These are phyloP conservation scores for Drosophila lini DNA, from an alignment of 1,140 invertebrate genomes.

Conservation along the genomic window DNA sequence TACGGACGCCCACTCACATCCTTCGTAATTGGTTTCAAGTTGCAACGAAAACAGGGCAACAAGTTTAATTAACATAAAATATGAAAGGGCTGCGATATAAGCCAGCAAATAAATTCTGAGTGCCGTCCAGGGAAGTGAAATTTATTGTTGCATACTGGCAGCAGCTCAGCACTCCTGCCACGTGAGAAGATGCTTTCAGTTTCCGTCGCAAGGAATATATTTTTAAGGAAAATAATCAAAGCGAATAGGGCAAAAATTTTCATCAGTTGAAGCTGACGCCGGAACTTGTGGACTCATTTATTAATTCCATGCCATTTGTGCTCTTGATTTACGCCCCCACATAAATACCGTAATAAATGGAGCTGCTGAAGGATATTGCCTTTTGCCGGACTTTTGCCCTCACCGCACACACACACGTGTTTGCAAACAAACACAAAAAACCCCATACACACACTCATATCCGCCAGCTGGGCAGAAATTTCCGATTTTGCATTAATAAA, in stretches of 20 bases:
- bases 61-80: slow-evolving; percentile 83
- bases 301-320: slow-evolving; percentile 82
- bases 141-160: slow-evolving; percentile 53
- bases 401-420: slow-evolving; percentile 15
- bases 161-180: background rate
- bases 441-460: background rate
- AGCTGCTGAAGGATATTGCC: slow-evolving; percentile 60
- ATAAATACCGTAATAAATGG: slow-evolving; percentile 79
- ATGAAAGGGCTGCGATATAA: slow-evolving; percentile 47
- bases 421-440: slow-evolving; percentile 13
- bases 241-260: slow-evolving; percentile 20
- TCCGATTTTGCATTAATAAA: slow-evolving; percentile 73
- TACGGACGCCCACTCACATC: slow-evolving; percentile 12
- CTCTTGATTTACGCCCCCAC: slow-evolving; percentile 72
- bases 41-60: slow-evolving; percentile 63
- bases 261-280: slow-evolving; percentile 19
- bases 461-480: slow-evolving; percentile 49
- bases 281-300: slow-evolving; percentile 66
- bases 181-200: background rate
- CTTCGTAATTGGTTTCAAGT: slow-evolving; percentile 77
- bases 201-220: background rate
- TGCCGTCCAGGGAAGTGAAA: slow-evolving; percentile 28
- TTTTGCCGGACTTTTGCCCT: slow-evolving; percentile 44
- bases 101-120: slow-evolving; percentile 58
- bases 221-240: slow-evolving; percentile 45